Evolutionary conservation across 1,140 invertebrate species (phyloP).

Genomic region (Ips nitidus): DNA sequence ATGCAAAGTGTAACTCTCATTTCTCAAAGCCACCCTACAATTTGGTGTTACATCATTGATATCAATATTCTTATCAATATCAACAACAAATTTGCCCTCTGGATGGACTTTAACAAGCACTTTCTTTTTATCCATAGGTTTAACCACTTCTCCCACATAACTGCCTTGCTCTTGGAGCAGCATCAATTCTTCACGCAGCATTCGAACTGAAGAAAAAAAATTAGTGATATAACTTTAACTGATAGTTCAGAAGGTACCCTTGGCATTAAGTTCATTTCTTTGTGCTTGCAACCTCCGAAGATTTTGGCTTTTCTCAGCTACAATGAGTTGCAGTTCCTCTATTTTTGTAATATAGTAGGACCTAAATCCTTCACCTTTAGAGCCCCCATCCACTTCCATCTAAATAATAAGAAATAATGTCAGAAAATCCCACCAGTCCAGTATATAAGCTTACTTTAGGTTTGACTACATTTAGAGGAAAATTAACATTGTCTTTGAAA

Average conservation of each 20-base stretch:
- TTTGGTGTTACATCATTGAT: constrained; percentile 98
- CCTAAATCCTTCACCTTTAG: constrained; percentile 84
- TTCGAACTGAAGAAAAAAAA: constrained; percentile 71
- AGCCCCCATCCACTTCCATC: constrained; percentile 84
- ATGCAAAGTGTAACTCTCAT: constrained; percentile 98
- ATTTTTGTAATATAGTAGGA: constrained; percentile 97
- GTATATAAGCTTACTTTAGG: constrained; percentile 5
- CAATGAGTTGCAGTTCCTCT: constrained; percentile 92
- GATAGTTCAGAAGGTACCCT: constrained; percentile 64
- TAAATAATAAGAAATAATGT: constrained; percentile 52
- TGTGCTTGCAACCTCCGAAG: constrained; percentile 96
- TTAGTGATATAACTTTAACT: not conserved
- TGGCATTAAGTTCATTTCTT: constrained; percentile 98
- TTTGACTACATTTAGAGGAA: not conserved
- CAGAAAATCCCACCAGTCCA: constrained; percentile 5
- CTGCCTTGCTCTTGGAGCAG: constrained; percentile 98
- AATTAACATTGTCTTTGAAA: constrained; percentile 23
- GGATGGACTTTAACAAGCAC: constrained; percentile 99
- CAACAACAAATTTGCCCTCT: constrained; percentile 99
- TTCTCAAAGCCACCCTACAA: constrained; percentile 94
- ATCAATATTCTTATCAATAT: constrained; percentile 99
- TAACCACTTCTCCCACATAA: constrained; percentile 99
- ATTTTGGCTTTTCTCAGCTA: constrained; percentile 98
- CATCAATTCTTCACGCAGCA: constrained; percentile 97
- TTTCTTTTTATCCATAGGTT: constrained; percentile 99